These are phyloP conservation scores for Enchytraeus crypticus DNA, from an alignment of 2,888 invertebrate genomes.

Conservation along the genomic window DNA sequence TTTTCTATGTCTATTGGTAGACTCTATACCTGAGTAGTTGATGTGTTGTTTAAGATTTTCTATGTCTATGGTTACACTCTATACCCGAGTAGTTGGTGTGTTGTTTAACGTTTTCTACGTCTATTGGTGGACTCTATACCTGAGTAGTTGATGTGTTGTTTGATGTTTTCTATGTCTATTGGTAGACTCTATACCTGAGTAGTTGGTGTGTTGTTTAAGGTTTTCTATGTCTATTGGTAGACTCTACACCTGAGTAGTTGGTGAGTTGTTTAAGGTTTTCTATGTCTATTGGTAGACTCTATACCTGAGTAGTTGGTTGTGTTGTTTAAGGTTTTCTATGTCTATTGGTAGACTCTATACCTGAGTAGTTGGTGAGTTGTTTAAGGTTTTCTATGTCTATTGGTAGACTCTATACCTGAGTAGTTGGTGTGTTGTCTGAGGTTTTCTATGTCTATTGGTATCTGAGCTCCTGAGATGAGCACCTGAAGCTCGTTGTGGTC, in stretches of 20 bases:
- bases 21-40: constrained; percentile 77
- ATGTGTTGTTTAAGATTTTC: constrained; percentile 76
- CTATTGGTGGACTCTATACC: constrained; percentile 87
- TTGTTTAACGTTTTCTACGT: constrained; percentile 73
- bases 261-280: too few species aligned
- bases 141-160: constrained; percentile 76
- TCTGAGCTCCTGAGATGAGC: constrained; percentile 88
- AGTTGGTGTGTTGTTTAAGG: too few species aligned
- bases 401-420: constrained; percentile 73
- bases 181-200: too few species aligned
- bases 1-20: constrained; percentile 89
- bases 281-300: too few species aligned
- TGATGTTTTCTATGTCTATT: constrained; percentile 82
- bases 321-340: too few species aligned
- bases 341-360: constrained; percentile 51
- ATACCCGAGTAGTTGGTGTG: constrained; percentile 79
- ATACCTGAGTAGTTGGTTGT: too few species aligned
- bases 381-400: constrained; percentile 83
- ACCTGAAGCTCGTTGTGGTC: constrained; percentile 86
- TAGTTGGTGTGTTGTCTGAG: constrained; percentile 78
- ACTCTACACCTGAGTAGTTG: too few species aligned
- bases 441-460: constrained; percentile 85
- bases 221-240: too few species aligned
- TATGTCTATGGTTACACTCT: constrained; percentile 71
- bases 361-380: constrained; percentile 77